Percentiles rank a stretch among this genome's conserved stretches.
phyloP scores from a whole-genome alignment of 2,888 invertebrate genomes.

The Cotesia congregata region DNA sequence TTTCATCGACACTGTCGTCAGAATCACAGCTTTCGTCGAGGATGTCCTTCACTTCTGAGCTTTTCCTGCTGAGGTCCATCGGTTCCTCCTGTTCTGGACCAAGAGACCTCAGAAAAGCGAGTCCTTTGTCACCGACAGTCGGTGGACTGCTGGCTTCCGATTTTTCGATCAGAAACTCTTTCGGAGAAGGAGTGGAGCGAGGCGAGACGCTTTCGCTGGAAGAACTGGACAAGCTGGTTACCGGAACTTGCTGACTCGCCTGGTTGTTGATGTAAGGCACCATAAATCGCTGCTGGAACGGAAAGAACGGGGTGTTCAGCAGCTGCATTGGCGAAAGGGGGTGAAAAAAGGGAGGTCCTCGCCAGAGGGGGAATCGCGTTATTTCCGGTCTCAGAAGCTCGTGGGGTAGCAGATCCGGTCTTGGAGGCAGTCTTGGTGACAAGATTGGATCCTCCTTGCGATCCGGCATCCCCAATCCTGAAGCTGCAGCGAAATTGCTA shows the following conservation, averaged over 20 bases:
- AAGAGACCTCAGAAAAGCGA: conserved; percentile 64
- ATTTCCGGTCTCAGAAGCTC: conserved; percentile 63
- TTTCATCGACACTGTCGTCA: conserved; percentile 41
- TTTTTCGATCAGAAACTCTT: conserved; percentile 45
- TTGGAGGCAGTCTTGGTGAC: conserved; percentile 21
- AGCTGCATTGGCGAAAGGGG: conserved; percentile 65
- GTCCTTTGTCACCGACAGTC: conserved; percentile 55
- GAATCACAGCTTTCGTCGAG: conserved; percentile 26
- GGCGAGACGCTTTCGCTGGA: conserved; percentile 65
- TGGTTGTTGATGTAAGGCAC: conserved; percentile 64
- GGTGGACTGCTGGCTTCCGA: conserved; percentile 9
- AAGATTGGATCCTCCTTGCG: conserved; percentile 50
- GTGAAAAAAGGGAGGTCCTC: conserved; percentile 63
- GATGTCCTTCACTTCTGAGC: conserved; percentile 51
- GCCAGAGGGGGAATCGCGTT: conserved; percentile 64
- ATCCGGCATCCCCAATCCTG: not conserved
- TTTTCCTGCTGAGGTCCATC: conserved; percentile 84
- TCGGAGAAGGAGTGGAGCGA: conserved; percentile 64
- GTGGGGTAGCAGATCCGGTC: conserved; percentile 47
- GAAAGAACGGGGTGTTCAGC: conserved; percentile 63
- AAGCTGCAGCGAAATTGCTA: conserved; percentile 45
- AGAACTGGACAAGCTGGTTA: conserved; percentile 59
- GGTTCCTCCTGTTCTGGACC: conserved; percentile 80
- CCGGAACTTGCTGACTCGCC: conserved; percentile 55
- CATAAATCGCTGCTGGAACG: conserved; percentile 64